Conservation (phyloP, 1,140 invertebrate species). For the Drosophila parabipectinata region DNA sequence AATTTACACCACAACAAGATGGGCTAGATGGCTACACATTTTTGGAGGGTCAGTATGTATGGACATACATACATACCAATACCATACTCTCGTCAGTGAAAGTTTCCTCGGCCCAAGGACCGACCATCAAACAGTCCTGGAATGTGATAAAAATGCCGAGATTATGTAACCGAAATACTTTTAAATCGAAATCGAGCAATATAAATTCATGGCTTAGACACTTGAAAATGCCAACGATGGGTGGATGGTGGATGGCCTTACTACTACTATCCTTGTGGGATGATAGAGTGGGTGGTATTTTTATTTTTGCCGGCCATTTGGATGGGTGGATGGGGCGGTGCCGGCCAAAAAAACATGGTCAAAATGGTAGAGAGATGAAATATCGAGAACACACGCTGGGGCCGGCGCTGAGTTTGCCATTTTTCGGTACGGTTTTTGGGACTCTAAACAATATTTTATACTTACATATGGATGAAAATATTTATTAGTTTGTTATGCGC, state of each 20-base stretch:
- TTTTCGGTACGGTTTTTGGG: conserved; percentile 23
- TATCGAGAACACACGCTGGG: conserved; percentile 55
- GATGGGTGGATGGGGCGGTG: too few species aligned
- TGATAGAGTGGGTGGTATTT: neutral
- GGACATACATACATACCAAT: too few species aligned
- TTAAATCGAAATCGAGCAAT: conserved; percentile 81
- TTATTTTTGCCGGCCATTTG: too few species aligned
- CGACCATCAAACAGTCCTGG: conserved; percentile 64
- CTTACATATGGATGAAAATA: conserved; percentile 69
- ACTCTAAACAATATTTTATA: conserved; percentile 72
- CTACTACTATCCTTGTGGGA: too few species aligned
- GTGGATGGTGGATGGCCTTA: conserved; percentile 6
- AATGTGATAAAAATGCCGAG: conserved; percentile 77
- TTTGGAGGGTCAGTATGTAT: conserved; percentile 6
- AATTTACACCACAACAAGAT: conserved; percentile 76
- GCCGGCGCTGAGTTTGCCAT: conserved; percentile 52
- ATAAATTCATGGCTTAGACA: conserved; percentile 82
- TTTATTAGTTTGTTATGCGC: conserved; percentile 75
- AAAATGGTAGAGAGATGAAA: conserved; percentile 61
- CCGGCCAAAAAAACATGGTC: too few species aligned
- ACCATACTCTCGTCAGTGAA: neutral
- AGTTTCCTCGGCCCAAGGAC: conserved; percentile 28
- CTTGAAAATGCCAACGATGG: conserved; percentile 60
- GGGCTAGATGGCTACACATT: neutral
- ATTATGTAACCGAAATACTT: conserved; percentile 82